phyloP scores from a whole-genome alignment of 30 jellyfish, hydroid and myxozoan species.

The Hydra vulgaris region DNA sequence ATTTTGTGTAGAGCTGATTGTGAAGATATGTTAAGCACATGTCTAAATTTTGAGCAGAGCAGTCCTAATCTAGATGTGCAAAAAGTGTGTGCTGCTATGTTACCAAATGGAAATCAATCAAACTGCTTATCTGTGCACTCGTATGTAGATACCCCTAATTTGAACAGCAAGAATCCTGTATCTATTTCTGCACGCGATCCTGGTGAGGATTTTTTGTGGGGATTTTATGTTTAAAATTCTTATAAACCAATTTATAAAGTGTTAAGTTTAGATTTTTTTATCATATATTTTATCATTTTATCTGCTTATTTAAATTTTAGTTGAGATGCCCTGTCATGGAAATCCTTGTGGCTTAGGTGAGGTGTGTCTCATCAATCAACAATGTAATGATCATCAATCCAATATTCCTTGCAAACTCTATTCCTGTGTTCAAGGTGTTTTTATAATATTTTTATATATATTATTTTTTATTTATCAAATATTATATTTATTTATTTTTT shows the following conservation, averaged over 20 bases:
- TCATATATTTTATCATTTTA: no score
- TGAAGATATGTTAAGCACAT: slow-evolving; percentile 34
- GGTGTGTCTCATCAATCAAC: slow-evolving; percentile 42
- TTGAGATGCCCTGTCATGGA: slow-evolving; percentile 54
- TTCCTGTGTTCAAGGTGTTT: slow-evolving; percentile 19
- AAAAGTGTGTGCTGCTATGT: slow-evolving; percentile 26
- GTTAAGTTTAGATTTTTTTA: no score
- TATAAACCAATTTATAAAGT: no score
- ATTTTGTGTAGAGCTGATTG: slow-evolving; percentile 45
- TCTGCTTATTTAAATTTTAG: slow-evolving; percentile 27
- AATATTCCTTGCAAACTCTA: slow-evolving; percentile 22
- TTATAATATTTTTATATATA: no score
- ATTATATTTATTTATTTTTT: no score
- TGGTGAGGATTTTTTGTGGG: neutral
- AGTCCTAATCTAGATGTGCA: neutral
- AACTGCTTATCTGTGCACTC: slow-evolving; percentile 22
- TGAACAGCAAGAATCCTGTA: neutral
- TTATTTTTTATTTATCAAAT: neutral
- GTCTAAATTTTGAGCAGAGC: slow-evolving; percentile 24
- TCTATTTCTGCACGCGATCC: neutral
- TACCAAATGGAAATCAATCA: slow-evolving; percentile 34
- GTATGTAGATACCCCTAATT: neutral
- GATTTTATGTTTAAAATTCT: neutral
- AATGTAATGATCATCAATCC: slow-evolving; percentile 29
- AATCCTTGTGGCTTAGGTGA: slow-evolving; percentile 48